Conservation (phyloP, 1,140 invertebrate genomes). For the Drosophila seguyi region DNA sequence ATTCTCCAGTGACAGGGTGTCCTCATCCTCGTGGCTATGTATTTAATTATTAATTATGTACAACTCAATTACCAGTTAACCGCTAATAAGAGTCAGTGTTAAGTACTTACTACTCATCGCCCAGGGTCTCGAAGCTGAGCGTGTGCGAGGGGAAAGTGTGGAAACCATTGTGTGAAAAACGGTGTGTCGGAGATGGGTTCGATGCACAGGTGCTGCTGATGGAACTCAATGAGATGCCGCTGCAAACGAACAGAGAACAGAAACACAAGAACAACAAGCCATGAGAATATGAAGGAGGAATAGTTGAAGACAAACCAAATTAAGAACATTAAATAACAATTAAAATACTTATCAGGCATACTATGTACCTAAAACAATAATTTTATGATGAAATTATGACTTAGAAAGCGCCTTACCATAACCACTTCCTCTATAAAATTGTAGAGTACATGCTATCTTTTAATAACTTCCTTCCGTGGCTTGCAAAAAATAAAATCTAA, state of each 20-base stretch:
- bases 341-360: no score
- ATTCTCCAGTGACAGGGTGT: constrained; percentile 80
- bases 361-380: no score
- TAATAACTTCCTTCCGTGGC: constrained; percentile 19
- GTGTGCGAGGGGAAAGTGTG: constrained; percentile 73
- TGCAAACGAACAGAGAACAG: constrained; percentile 49
- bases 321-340: no score
- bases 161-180: constrained; percentile 64
- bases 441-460: not conserved
- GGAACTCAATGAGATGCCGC: constrained; percentile 73
- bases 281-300: no score
- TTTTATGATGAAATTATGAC: not conserved
- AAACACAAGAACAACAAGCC: constrained; percentile 34
- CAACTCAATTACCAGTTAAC: constrained; percentile 1
- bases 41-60: not conserved
- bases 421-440: constrained; percentile 27
- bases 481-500: not conserved
- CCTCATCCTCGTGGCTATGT: constrained; percentile 79
- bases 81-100: constrained; percentile 10
- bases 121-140: constrained; percentile 72
- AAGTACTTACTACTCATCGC: constrained; percentile 84
- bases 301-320: not conserved
- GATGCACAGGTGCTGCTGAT: constrained; percentile 52
- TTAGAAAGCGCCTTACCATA: not conserved
- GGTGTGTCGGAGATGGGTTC: constrained; percentile 61